phyloP scores from a whole-genome alignment of 2,113 vertebrate genomes.

The Petroica traversi region DNA sequence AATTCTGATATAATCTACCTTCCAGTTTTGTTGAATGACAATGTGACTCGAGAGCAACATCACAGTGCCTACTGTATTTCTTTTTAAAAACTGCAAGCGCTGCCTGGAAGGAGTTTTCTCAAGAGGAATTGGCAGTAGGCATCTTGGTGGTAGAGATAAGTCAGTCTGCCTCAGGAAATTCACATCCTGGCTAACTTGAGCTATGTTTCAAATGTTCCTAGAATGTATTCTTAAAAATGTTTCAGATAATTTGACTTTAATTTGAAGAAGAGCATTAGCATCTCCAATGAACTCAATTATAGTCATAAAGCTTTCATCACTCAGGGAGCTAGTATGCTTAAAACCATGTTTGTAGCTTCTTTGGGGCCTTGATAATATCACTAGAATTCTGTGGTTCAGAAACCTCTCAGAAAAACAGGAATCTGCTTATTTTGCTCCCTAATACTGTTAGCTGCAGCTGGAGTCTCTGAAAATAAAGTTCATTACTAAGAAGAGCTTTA shows the following conservation, averaged over 20 bases:
- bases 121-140: background rate
- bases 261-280: slow-evolving; percentile 16
- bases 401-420: background rate
- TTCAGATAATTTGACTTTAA: slow-evolving; percentile 38
- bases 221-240: slow-evolving; percentile 5
- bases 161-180: background rate
- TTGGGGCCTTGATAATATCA: background rate
- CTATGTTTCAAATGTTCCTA: background rate
- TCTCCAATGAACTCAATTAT: slow-evolving; percentile 1
- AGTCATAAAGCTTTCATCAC: background rate
- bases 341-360: background rate
- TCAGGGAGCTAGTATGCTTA: background rate
- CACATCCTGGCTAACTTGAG: background rate
- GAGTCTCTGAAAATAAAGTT: no score
- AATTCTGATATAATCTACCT: background rate
- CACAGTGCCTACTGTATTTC: background rate
- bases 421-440: background rate
- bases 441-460: background rate
- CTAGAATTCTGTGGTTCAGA: background rate
- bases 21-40: background rate
- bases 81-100: background rate
- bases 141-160: background rate
- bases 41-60: background rate
- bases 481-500: background rate
- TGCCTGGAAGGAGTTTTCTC: background rate